Percentiles rank a stretch among this genome's conserved stretches.
Conservation (phyloP, 2,888 invertebrate species). For the Leptopilina drosophilae region DNA sequence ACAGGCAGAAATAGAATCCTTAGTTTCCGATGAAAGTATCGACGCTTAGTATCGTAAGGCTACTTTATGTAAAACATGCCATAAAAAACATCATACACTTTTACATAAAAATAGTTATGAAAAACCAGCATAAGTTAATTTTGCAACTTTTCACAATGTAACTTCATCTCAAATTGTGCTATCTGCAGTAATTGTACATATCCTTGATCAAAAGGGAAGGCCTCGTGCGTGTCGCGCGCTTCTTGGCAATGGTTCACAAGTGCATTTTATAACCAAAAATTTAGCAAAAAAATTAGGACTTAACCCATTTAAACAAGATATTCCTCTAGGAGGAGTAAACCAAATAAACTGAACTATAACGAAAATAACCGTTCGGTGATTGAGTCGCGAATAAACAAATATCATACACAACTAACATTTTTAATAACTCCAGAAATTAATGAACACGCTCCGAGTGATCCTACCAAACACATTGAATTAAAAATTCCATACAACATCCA, state of each 20-base stretch:
- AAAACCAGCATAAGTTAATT: background rate
- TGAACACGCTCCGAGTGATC: background rate
- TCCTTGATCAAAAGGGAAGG: background rate
- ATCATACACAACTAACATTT: background rate
- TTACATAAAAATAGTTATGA: background rate
- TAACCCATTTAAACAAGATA: background rate
- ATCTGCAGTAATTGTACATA: background rate
- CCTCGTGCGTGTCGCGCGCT: background rate
- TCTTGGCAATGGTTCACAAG: background rate
- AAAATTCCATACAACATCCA: conserved; percentile 29
- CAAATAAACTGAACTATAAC: background rate
- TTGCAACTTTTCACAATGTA: background rate
- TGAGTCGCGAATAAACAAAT: background rate
- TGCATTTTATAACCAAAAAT: background rate
- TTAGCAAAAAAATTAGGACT: background rate
- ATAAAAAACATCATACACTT: background rate
- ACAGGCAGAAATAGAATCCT: background rate
- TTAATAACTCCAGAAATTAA: background rate
- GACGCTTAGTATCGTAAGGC: background rate
- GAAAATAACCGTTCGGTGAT: background rate
- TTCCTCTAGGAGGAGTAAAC: background rate
- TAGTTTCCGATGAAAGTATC: background rate
- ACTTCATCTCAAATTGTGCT: background rate
- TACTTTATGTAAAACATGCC: background rate
- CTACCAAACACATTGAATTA: background rate